Evolutionary conservation across 2,113 vertebrate species (phyloP), one percentile per base, ranked within the genome.

Genomic region (Donacobius atricapilla): DNA sequence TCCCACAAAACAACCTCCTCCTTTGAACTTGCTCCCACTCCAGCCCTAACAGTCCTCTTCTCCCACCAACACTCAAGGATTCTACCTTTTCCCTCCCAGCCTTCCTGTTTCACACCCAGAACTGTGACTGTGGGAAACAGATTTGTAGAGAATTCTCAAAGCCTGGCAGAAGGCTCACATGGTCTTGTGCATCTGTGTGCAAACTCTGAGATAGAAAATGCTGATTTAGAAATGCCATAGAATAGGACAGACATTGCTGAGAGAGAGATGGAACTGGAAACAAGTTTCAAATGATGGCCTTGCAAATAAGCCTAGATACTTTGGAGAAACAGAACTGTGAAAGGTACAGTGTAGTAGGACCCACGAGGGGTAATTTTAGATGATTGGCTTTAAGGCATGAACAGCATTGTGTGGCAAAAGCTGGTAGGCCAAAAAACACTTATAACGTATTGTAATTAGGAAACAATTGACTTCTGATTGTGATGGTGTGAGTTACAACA

Each of bases 1-100:
- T 7, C 16, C 83, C 42, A 42, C 35, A 82, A 70, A 75, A 66
- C 3, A 45, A 75, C 19, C 22, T 50, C 39, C 39, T 48, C 8
- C 20, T 73, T 25, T 24, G 5, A 70, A 22, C 9, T 3, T 11
- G 1, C 8, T 6, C 35, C 4, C 20, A 18, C 4, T 3, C 7
- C 8, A 28, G 2, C n/a, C 47, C 50, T 39, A 48, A 39, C 9
- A 51, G 6, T 2, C 27, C 18, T 31, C 13, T 17, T 33, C 48
- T 35, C 22, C 18, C 60, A 24, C 39, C 15, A 4, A 4, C 37
- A 19, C 31, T 48, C 50, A 13, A 7, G 4, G 7, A 47, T 14
- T 33, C 61, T 2, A n/a, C 31, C 22, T 63, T 42, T 19, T 37
- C 21, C 31, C 53, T 20, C 7, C 6, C 21, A 76, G 33, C 39